Base-by-base conservation (phyloP, 2,797 vertebrate species). In the Enteromius viviparus region DNA sequence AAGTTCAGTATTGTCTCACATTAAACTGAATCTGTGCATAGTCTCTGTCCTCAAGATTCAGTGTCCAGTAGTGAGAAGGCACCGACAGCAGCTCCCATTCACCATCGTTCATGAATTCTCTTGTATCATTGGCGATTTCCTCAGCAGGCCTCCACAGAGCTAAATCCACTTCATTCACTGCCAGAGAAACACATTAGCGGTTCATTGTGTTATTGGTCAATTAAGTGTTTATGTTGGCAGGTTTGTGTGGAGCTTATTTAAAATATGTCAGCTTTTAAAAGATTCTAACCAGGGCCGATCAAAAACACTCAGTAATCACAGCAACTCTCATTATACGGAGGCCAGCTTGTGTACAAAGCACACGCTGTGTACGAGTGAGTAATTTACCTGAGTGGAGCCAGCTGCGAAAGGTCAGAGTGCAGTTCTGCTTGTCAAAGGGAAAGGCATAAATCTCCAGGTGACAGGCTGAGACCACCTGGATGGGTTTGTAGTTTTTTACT, bases 71-170 rank as follows among this genome's bases (percentile, higher is more conserved):
- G 9, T 86, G 87, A 1, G 96, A 94, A 4, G 95, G 94, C 26
- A 97, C 90, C 19, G 96, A 95, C 40, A 97, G 91, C 83, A 97
- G 94, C 75, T 97, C 96, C 96, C 96, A 97, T 86, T 97, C 96
- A 0, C 96, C 94, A 4, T 96, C 93, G 60, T 95, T 94, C 92
- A 96, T 91, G 89, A 96, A 96, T 82, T 92, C 86, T 75, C 87
- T 90, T 77, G 93, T 94, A 85, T 97, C 94, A 4, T 89, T 92
- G 45, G 93, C 90, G 0, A 96, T 93, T 81, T 94, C 91, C 60
- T 95, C 94, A 0, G 89, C 89, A 37, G 92, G 95, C 84, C 96
- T 95, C 94, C 94, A 94, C 83, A 97, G 91, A 49, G 92, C 92
- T 89, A 97, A 91, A 91, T 97, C 93, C 76, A 97, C 89, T 86